Conservation (phyloP, 2,113 vertebrate genomes). For the Pithys albifrons region DNA sequence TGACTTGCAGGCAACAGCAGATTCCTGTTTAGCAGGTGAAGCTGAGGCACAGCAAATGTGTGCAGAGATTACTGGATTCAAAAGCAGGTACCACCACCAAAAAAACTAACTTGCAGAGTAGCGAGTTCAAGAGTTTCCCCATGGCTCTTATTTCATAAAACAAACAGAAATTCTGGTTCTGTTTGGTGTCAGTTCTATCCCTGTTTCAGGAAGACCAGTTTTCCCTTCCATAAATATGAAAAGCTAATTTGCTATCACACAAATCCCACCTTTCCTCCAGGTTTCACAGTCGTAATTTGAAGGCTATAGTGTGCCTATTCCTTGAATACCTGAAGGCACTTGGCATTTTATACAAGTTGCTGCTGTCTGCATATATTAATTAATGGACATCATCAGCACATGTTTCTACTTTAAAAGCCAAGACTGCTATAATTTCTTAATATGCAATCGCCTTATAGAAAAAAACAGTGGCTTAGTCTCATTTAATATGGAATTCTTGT, state of each 20-base stretch:
- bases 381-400: neutral
- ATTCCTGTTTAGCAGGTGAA: neutral
- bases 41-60: neutral
- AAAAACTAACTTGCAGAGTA: neutral
- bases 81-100: neutral
- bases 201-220: neutral
- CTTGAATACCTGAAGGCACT: neutral
- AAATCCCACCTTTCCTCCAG: neutral
- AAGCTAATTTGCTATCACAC: neutral
- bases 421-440: neutral
- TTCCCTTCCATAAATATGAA: neutral
- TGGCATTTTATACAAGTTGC: neutral
- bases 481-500: neutral
- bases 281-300: neutral
- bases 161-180: neutral
- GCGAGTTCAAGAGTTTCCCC: fast-evolving
- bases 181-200: neutral
- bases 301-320: neutral
- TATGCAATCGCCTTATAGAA: neutral
- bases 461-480: neutral
- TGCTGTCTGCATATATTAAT: neutral
- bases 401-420: neutral
- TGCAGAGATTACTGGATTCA: neutral
- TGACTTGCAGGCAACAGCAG: neutral
- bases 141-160: neutral